These are phyloP conservation scores for Glyptemys insculpta DNA, from an alignment of 2,797 vertebrate genomes.

Conservation along the genomic window DNA sequence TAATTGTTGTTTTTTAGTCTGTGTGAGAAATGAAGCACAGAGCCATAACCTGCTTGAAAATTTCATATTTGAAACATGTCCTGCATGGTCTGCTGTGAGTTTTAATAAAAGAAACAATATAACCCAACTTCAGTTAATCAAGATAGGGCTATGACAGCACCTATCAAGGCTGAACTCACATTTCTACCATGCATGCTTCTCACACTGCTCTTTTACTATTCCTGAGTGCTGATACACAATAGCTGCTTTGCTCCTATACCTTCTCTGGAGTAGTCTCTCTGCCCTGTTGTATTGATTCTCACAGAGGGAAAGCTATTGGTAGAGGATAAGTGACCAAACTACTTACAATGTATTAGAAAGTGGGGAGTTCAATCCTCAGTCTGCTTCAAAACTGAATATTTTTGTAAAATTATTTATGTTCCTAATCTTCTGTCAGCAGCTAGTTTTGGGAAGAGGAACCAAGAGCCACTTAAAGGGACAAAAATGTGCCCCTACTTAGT, in stretches of 20 bases:
- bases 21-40: constrained; percentile 77
- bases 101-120: constrained; percentile 50
- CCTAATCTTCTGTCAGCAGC: not conserved
- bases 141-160: not conserved
- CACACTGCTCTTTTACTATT: not conserved
- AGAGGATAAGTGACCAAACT: not conserved
- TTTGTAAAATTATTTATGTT: not conserved
- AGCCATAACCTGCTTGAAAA: constrained; percentile 73
- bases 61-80: constrained; percentile 44
- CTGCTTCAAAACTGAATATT: not conserved
- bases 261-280: not conserved
- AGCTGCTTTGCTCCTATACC: constrained; percentile 15
- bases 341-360: not conserved
- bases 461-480: not conserved
- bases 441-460: fast-evolving
- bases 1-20: constrained; percentile 76
- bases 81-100: constrained; percentile 79
- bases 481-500: no score
- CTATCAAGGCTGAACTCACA: not conserved
- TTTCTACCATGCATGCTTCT: constrained; percentile 14
- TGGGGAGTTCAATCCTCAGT: not conserved
- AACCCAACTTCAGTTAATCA: not conserved
- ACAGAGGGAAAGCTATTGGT: not conserved
- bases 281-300: not conserved
- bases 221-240: not conserved